These are phyloP conservation scores for Hyperoplus lanceolatus DNA, from an alignment of 2,797 vertebrate species.

Conservation along the genomic window DNA sequence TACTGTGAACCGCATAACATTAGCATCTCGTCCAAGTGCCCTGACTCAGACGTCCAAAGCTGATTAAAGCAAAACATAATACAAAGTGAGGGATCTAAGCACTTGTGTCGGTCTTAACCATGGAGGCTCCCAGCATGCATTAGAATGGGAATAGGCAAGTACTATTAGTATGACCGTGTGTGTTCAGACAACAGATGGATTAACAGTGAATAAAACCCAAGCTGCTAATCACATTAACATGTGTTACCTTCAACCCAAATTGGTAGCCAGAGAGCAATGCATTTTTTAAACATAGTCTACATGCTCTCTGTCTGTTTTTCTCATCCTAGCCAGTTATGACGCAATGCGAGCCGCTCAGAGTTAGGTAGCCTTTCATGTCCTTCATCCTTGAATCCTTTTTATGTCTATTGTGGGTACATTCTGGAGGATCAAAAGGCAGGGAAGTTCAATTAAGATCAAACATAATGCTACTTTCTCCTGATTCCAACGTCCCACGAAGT, in stretches of 20 bases:
- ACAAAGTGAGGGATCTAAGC: slow-evolving; percentile 43
- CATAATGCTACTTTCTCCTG: slow-evolving; percentile 23
- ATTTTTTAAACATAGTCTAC: slow-evolving; percentile 33
- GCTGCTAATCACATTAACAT: slow-evolving; percentile 12
- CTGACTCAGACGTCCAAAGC: slow-evolving; percentile 41
- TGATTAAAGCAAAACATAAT: slow-evolving; percentile 56
- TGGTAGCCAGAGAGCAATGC: not conserved
- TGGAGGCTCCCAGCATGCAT: slow-evolving; percentile 33
- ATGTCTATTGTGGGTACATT: slow-evolving; percentile 55
- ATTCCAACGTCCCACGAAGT: slow-evolving; percentile 39
- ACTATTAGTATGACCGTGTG: not conserved
- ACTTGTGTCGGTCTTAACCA: slow-evolving; percentile 39
- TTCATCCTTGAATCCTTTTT: slow-evolving; percentile 67
- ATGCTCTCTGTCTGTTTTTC: slow-evolving; percentile 35
- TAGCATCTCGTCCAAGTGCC: slow-evolving; percentile 35
- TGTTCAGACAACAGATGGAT: slow-evolving; percentile 34
- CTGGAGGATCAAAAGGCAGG: slow-evolving; percentile 57
- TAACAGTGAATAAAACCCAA: slow-evolving; percentile 10
- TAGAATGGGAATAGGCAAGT: slow-evolving; percentile 32
- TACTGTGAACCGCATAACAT: slow-evolving; percentile 42
- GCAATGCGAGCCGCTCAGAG: slow-evolving; percentile 49
- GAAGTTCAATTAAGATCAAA: slow-evolving; percentile 64
- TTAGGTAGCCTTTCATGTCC: slow-evolving; percentile 67
- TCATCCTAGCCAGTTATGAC: slow-evolving; percentile 43
- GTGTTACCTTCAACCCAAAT: slow-evolving; percentile 15